Evolutionary conservation across 2,888 invertebrate genomes (phyloP), one percentile per base, ranked within the genome.

Genomic region (Philhelius pedissequus): DNA sequence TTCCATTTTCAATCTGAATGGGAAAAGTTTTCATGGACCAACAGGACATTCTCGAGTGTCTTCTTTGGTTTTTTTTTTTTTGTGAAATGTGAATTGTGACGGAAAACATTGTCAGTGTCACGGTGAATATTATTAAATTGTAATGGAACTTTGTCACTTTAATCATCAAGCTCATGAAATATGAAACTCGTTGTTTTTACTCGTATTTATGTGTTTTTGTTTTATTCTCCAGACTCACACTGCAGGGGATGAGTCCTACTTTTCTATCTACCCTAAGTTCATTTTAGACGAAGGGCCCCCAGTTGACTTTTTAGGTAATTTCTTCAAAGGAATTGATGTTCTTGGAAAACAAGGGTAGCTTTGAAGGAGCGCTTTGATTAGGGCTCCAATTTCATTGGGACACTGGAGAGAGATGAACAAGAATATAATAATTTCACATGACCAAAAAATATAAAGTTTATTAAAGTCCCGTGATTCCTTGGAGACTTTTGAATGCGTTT

Each of bases 81-180:
- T n/a, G n/a, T n/a, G n/a, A n/a, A n/a, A n/a, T n/a, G n/a, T n/a
- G 18, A 54, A 20, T 13, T 4, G 27, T 25, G 38, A 58, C 4
- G 15, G 66, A 68, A 68, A 71, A 80, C 71, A 76, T 76, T 71
- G 35, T 71, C 80, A 76, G 75, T 66, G 48, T 80, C 75, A 80
- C 58, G 70, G 75, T 38, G 40, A 71, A 80, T 80, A 68, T 84
- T 80, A 80, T 80, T 80, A 84, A 80, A 84, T 71, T 84, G 75
- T 75, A 75, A 70, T 70, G 80, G 75, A 84, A 76, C 66, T 84
- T 80, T 84, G 75, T 84, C 84, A 75, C 71, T 84, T 27, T 70
- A 84, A 84, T 84, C 79, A 75, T 84, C 79, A 71, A 52, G 43
- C 75, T 84, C 74, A 76, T 84, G 80, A 76, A 80, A 84, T 80